phyloP scores from a whole-genome alignment of 1,140 invertebrate genomes.

The Drosophila funebris region DNA sequence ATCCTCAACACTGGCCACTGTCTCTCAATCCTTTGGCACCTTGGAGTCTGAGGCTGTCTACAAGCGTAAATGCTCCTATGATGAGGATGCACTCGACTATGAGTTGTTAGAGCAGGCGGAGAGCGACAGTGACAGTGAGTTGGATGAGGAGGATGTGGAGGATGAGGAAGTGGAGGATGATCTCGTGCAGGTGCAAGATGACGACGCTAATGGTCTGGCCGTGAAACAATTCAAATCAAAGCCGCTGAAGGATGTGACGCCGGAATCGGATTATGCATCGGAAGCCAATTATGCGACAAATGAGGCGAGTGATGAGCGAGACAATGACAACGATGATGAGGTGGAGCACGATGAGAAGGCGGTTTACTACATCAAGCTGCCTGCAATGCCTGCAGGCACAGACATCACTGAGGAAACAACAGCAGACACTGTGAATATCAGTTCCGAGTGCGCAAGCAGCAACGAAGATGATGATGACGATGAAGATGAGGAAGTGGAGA shows the following conservation, averaged over 20 bases:
- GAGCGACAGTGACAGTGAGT: constrained; percentile 1
- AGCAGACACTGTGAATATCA: neutral
- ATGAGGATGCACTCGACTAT: constrained; percentile 78
- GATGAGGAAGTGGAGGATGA: constrained; percentile 39
- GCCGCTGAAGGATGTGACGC: constrained; percentile 70
- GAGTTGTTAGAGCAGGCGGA: constrained; percentile 48
- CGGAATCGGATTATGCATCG: constrained; percentile 83
- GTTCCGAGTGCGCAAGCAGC: neutral
- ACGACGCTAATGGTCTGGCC: constrained; percentile 7
- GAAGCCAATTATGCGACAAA: constrained; percentile 78
- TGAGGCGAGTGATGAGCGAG: constrained; percentile 53
- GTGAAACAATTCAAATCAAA: constrained; percentile 48
- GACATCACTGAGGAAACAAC: neutral
- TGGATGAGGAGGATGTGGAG: neutral
- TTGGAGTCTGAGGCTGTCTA: constrained; percentile 40
- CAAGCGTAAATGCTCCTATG: constrained; percentile 72
- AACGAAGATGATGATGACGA: constrained; percentile 25
- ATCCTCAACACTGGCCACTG: constrained; percentile 77
- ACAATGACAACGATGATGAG: constrained; percentile 12
- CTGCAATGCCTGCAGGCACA: constrained; percentile 28
- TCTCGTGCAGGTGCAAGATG: constrained; percentile 45
- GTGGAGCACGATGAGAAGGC: constrained; percentile 21
- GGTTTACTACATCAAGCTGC: constrained; percentile 65
- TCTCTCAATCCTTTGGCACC: constrained; percentile 75
- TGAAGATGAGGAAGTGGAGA: neutral